phyloP scores from a whole-genome alignment of 2,888 invertebrate genomes.

The Apodemia mormo region DNA sequence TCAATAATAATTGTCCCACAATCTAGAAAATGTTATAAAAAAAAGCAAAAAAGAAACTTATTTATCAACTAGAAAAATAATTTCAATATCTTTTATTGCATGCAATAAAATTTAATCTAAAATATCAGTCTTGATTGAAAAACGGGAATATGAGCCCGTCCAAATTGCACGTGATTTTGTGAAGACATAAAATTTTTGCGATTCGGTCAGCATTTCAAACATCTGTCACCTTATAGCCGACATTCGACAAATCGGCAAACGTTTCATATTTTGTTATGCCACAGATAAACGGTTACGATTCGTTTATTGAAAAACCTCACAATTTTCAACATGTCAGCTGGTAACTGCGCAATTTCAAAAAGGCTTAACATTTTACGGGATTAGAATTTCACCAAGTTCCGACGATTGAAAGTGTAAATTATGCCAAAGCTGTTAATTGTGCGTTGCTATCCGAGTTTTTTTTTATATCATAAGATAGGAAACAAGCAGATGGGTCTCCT shows the following conservation, averaged over 20 bases:
- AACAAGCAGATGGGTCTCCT: too few relatives aligned
- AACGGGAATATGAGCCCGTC: slow-evolving; percentile 32
- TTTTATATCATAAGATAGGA: too few relatives aligned
- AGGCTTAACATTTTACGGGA: too few relatives aligned
- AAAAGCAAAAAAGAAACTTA: not conserved
- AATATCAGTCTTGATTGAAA: slow-evolving; percentile 9
- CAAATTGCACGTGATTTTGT: slow-evolving; percentile 43
- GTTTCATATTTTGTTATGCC: slow-evolving; percentile 44
- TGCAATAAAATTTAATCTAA: slow-evolving; percentile 2
- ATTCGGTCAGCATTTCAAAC: slow-evolving; percentile 35
- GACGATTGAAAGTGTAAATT: too few relatives aligned
- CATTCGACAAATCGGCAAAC: slow-evolving; percentile 40
- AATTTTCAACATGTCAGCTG: too few relatives aligned
- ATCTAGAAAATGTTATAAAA: slow-evolving; percentile 9
- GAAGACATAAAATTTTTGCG: slow-evolving; percentile 40
- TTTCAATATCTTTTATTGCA: not conserved
- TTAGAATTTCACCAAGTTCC: too few relatives aligned
- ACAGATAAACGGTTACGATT: slow-evolving; percentile 36
- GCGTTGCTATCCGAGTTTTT: too few relatives aligned
- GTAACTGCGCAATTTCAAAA: too few relatives aligned
- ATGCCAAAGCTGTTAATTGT: too few relatives aligned
- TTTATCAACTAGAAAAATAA: not conserved
- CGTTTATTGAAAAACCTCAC: too few relatives aligned
- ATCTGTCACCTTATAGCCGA: slow-evolving; percentile 47
- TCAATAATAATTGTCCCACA: slow-evolving; percentile 24